These are phyloP conservation scores for Sepioteuthis lessoniana DNA, from an alignment of 2,888 invertebrate species.

Conservation along the genomic window DNA sequence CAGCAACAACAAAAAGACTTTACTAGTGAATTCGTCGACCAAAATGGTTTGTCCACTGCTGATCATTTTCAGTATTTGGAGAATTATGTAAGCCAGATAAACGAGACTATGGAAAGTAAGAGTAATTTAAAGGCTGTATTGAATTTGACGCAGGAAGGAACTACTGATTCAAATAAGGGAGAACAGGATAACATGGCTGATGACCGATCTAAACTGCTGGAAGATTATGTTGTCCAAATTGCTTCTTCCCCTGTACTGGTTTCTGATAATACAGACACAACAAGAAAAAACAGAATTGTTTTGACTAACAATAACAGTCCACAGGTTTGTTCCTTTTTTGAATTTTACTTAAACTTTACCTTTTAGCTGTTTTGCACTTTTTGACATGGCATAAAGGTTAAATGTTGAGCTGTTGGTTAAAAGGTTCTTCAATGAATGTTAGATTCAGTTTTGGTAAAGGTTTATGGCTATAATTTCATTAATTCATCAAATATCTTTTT, in stretches of 20 bases:
- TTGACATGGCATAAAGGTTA: neutral
- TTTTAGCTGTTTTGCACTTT: neutral
- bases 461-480: too few relatives aligned
- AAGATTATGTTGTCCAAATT: neutral
- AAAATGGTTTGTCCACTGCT: constrained; percentile 6
- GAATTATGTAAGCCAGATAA: constrained; percentile 36
- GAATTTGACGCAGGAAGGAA: constrained; percentile 38
- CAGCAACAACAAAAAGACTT: neutral
- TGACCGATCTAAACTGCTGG: neutral
- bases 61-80: constrained; percentile 38
- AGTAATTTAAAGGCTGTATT: constrained; percentile 41
- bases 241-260: neutral
- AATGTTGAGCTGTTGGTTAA: too few relatives aligned
- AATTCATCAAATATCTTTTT: too few relatives aligned
- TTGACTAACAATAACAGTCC: neutral
- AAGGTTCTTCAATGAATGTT: too few relatives aligned
- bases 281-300: constrained; percentile 35
- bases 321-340: constrained; percentile 35
- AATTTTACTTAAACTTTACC: neutral
- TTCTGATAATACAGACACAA: neutral
- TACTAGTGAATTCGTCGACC: neutral
- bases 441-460: too few relatives aligned
- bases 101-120: constrained; percentile 37
- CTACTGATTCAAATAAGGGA: neutral
- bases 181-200: neutral